Conservation (phyloP, 2,888 invertebrate species). For the Acleris holmiana region DNA sequence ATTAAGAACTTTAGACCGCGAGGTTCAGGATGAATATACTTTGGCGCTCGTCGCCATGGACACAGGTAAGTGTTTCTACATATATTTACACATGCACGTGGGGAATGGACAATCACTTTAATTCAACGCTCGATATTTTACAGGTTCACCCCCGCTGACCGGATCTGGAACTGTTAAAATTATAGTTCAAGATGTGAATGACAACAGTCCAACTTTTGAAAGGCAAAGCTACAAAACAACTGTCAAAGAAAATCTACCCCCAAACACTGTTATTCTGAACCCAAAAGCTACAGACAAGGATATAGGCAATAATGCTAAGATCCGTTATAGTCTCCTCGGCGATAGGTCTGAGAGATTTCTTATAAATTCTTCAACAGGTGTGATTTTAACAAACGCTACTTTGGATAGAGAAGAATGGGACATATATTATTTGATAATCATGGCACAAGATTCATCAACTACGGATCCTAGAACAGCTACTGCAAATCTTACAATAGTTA, state of each 20-base stretch:
- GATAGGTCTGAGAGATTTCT: constrained; percentile 92
- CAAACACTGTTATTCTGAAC: constrained; percentile 90
- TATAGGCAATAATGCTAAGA: constrained; percentile 92
- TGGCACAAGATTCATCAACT: constrained; percentile 95
- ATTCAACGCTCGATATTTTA: constrained; percentile 52
- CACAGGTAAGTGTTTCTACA: constrained; percentile 88
- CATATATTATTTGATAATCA: constrained; percentile 91
- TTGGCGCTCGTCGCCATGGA: constrained; percentile 96
- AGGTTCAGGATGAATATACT: constrained; percentile 92
- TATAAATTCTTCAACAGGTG: constrained; percentile 91
- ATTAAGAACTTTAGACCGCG: constrained; percentile 92
- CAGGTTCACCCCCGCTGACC: constrained; percentile 95
- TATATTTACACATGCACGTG: not conserved
- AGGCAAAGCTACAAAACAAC: constrained; percentile 90
- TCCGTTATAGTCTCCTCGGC: constrained; percentile 93
- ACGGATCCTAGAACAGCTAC: constrained; percentile 93
- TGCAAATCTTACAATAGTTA: constrained; percentile 91
- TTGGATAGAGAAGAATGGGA: constrained; percentile 92
- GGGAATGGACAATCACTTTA: not conserved
- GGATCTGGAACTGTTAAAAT: constrained; percentile 96
- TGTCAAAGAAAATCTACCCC: constrained; percentile 92
- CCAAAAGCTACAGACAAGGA: constrained; percentile 93
- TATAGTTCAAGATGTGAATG: constrained; percentile 96
- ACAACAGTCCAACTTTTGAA: constrained; percentile 95
- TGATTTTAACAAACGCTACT: constrained; percentile 88